phyloP scores from a whole-genome alignment of 2,888 invertebrate species.

The Polylopha cassiicola region DNA sequence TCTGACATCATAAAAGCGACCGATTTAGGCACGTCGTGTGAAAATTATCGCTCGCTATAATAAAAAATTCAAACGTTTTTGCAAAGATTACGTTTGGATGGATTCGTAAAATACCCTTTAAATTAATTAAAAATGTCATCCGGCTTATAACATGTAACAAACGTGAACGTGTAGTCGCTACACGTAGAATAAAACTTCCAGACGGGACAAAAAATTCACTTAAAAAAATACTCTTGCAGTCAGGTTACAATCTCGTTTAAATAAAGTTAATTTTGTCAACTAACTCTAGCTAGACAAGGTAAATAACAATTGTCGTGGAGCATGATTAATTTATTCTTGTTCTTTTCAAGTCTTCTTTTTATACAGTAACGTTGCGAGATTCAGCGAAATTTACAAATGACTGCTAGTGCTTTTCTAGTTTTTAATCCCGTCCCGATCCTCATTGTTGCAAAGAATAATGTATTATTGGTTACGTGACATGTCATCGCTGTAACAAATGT shows the following conservation, averaged over 20 bases:
- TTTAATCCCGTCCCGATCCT: conserved; percentile 15
- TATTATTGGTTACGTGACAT: conserved; percentile 28
- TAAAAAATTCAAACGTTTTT: conserved; percentile 56
- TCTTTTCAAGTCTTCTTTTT: conserved; percentile 13
- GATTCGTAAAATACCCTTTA: too few species aligned
- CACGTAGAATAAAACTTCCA: too few species aligned
- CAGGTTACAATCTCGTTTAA: too few species aligned
- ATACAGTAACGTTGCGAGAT: conserved; percentile 9
- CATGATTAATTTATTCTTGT: conserved; percentile 14
- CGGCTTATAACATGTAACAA: too few species aligned
- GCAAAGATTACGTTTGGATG: too few species aligned
- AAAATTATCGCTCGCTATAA: conserved; percentile 67
- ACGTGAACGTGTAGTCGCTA: too few species aligned
- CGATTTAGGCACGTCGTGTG: conserved; percentile 68
- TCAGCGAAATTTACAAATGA: conserved; percentile 20
- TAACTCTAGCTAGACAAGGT: conserved; percentile 10
- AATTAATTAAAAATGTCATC: too few species aligned
- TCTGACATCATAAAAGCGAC: conserved; percentile 76
- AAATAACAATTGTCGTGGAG: conserved; percentile 12
- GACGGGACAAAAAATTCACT: not conserved
- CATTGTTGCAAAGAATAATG: conserved; percentile 23
- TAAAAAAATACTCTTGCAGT: not conserved
- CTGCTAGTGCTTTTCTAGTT: conserved; percentile 15
- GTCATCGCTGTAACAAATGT: conserved; percentile 28
- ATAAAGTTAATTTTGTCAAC: conserved; percentile 5